Conservation (phyloP, 1,140 invertebrate species). For the Tyrophagus putrescentiae region DNA sequence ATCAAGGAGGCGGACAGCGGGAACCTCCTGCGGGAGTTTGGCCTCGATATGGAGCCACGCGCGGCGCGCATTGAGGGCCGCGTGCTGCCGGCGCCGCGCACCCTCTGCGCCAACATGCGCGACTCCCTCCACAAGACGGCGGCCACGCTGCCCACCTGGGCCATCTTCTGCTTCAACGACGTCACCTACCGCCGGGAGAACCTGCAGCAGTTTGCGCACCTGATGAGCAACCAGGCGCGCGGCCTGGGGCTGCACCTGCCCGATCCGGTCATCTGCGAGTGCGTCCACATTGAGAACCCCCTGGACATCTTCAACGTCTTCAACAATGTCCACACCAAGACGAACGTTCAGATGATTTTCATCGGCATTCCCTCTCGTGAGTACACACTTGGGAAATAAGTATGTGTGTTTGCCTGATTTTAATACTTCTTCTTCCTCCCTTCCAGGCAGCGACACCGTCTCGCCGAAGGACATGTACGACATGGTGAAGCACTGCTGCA, state of each 20-base stretch:
- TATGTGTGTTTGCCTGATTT: neutral
- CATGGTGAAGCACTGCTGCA: constrained; percentile 4
- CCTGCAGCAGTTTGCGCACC: neutral
- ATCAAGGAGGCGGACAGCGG: neutral
- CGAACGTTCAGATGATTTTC: neutral
- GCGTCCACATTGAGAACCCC: neutral
- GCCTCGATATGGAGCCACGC: neutral
- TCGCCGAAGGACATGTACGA: neutral
- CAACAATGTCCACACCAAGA: neutral
- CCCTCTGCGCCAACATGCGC: neutral
- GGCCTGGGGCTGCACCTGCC: neutral
- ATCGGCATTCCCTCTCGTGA: neutral
- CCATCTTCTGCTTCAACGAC: neutral
- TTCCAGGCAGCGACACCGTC: neutral
- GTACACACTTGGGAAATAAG: too few species aligned
- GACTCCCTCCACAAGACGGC: neutral
- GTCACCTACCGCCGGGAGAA: neutral
- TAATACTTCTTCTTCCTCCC: neutral
- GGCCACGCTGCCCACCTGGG: neutral
- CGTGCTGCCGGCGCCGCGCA: neutral
- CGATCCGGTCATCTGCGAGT: neutral
- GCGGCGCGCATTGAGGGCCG: neutral
- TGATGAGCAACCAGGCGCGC: neutral
- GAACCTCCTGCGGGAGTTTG: neutral
- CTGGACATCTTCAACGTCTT: neutral